A percentile compares a stretch with the other conserved stretches of the same genome.
Conservation (phyloP, 35 echinoderm and acorn worm species). For the Strongylocentrotus purpuratus region DNA sequence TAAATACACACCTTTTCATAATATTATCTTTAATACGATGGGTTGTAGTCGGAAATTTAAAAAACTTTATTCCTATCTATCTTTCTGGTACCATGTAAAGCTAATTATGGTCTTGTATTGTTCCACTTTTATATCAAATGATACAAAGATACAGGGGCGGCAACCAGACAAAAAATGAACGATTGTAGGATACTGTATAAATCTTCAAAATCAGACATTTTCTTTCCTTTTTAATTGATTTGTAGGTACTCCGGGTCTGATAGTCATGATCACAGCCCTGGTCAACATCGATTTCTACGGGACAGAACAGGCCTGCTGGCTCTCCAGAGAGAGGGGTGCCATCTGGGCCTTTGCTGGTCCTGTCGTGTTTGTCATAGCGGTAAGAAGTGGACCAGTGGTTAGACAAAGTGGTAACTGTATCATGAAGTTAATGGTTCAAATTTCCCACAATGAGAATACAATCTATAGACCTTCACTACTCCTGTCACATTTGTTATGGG, state of each 20-base stretch:
- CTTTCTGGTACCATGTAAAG: too few relatives aligned
- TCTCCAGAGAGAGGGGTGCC: conserved; percentile 62
- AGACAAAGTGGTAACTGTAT: not conserved
- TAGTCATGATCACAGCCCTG: conserved; percentile 48
- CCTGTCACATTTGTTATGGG: not conserved
- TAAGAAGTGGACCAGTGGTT: not conserved
- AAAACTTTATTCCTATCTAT: too few relatives aligned
- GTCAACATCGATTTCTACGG: conserved; percentile 51
- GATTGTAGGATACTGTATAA: too few relatives aligned
- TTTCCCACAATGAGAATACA: not conserved
- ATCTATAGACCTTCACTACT: not conserved
- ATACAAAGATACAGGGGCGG: too few relatives aligned
- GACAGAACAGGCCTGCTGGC: conserved; percentile 68
- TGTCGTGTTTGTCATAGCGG: conserved; percentile 69
- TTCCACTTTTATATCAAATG: too few relatives aligned
- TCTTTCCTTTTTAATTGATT: too few relatives aligned
- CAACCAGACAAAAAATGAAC: too few relatives aligned
- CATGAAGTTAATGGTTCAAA: not conserved
- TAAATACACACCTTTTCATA: too few relatives aligned
- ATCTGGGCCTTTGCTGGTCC: conserved; percentile 93
- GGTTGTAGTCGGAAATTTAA: too few relatives aligned
- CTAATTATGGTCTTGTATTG: too few relatives aligned
- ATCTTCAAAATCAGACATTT: too few relatives aligned
- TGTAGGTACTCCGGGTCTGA: conserved; percentile 49
- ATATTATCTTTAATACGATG: too few relatives aligned